Conservation (phyloP, 2,888 invertebrate species). For the Luffia ferchaultella region DNA sequence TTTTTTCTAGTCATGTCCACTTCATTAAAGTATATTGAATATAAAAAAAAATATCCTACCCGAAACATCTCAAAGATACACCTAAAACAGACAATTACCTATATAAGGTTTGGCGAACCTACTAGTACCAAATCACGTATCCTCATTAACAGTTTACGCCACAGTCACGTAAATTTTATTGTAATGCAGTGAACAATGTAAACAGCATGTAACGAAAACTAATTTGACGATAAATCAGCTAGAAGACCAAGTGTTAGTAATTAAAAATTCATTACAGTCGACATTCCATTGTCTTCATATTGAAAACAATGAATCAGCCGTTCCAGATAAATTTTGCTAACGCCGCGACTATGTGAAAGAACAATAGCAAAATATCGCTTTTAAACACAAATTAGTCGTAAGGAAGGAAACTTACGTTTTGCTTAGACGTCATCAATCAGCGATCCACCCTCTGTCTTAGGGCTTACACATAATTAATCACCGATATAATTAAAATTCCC, state of each 20-base stretch:
- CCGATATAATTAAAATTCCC: slow-evolving; percentile 59
- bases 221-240: neutral
- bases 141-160: too few relatives aligned
- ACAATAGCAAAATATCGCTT: slow-evolving; percentile 31
- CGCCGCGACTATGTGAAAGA: too few relatives aligned
- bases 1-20: too few relatives aligned
- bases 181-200: neutral
- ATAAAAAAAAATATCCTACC: too few relatives aligned
- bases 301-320: slow-evolving; percentile 45
- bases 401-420: neutral
- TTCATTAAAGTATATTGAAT: too few relatives aligned
- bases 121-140: too few relatives aligned
- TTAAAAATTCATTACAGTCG: slow-evolving; percentile 26
- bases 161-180: neutral
- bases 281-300: slow-evolving; percentile 32
- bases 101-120: too few relatives aligned
- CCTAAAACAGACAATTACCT: too few relatives aligned
- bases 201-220: neutral
- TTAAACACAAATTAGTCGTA: slow-evolving; percentile 50
- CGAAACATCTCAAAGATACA: too few relatives aligned
- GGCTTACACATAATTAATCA: slow-evolving; percentile 61
- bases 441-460: slow-evolving; percentile 38
- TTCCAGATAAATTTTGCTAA: too few relatives aligned
- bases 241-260: slow-evolving; percentile 3
- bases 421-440: slow-evolving; percentile 50